Conservation (phyloP, 2,888 invertebrate species). For the Gerris lacustris region DNA sequence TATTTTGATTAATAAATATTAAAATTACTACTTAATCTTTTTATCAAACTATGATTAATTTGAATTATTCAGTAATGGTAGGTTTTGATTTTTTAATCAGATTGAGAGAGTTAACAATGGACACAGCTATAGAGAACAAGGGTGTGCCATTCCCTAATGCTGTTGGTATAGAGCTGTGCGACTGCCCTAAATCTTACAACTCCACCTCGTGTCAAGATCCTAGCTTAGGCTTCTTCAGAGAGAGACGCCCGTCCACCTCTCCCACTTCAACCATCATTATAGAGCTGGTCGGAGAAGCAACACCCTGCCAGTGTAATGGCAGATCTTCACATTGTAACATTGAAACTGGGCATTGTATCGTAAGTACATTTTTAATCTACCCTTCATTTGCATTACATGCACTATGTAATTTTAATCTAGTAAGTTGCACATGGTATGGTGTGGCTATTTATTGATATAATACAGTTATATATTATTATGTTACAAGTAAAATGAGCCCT, state of each 20-base stretch:
- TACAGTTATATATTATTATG: background rate
- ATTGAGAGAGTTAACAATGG: constrained; percentile 65
- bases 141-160: constrained; percentile 55
- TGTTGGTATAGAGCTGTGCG: constrained; percentile 72
- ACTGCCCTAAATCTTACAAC: constrained; percentile 66
- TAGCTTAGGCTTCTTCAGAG: constrained; percentile 65
- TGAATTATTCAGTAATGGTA: too few relatives aligned
- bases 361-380: constrained; percentile 38
- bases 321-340: constrained; percentile 65
- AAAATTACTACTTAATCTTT: too few relatives aligned
- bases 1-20: too few relatives aligned
- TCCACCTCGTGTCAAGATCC: constrained; percentile 86
- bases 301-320: constrained; percentile 69
- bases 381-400: background rate
- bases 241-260: constrained; percentile 47
- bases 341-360: constrained; percentile 74
- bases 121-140: constrained; percentile 60
- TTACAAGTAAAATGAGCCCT: too few relatives aligned
- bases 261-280: constrained; percentile 60
- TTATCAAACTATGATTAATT: too few relatives aligned
- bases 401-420: background rate
- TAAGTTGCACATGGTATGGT: background rate
- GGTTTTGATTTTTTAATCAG: constrained; percentile 35
- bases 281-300: constrained; percentile 64
- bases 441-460: background rate